These are phyloP conservation scores for Microctonus hyperodae DNA, from an alignment of 2,888 invertebrate genomes.

Conservation along the genomic window DNA sequence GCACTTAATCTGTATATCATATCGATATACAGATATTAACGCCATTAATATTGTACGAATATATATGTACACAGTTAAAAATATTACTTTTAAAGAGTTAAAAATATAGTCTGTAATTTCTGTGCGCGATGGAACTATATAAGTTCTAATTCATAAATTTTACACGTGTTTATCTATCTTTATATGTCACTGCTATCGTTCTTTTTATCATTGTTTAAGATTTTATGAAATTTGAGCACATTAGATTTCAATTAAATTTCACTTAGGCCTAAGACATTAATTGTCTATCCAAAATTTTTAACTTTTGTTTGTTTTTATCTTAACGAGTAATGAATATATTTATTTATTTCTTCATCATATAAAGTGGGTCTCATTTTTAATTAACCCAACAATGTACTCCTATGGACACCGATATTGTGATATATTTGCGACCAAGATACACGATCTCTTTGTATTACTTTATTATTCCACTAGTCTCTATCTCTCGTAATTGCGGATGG, in stretches of 20 bases:
- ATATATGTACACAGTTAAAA: conserved; percentile 58
- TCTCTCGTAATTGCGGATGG: conserved; percentile 24
- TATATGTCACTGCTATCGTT: conserved; percentile 30
- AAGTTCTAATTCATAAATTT: conserved; percentile 45
- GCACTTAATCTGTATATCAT: conserved; percentile 35
- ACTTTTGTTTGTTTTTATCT: conserved; percentile 28
- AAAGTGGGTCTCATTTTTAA: conserved; percentile 4
- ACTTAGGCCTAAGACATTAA: conserved; percentile 45
- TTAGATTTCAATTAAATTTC: conserved; percentile 57
- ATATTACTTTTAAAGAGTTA: conserved; percentile 62
- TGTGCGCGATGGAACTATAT: conserved; percentile 57
- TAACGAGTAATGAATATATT: conserved; percentile 32
- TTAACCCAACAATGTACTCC: conserved; percentile 32
- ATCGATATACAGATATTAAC: conserved; percentile 49
- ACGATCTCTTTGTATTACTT: not conserved
- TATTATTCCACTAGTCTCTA: conserved; percentile 18
- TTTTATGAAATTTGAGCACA: conserved; percentile 57
- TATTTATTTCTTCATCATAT: not conserved
- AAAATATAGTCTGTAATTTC: conserved; percentile 62
- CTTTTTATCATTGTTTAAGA: conserved; percentile 45
- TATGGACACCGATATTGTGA: conserved; percentile 33
- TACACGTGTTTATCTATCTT: conserved; percentile 23
- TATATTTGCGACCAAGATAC: conserved; percentile 4
- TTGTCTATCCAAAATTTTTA: conserved; percentile 39
- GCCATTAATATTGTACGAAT: conserved; percentile 57